These are phyloP conservation scores for Adelosebastes latens DNA, from an alignment of 2,797 vertebrate species.

Conservation along the genomic window DNA sequence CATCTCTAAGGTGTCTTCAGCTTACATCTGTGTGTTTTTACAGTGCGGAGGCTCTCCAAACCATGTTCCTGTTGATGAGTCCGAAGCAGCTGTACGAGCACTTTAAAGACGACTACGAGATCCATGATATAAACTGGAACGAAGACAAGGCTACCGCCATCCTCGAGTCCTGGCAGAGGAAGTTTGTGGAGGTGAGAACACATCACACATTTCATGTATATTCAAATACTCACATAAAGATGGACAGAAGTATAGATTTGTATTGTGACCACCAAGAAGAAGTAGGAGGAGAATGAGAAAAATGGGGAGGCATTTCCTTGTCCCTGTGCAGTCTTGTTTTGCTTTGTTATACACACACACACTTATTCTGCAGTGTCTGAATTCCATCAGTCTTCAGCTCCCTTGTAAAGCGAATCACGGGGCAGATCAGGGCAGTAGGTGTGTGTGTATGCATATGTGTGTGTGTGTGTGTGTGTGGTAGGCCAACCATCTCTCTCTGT, in stretches of 20 bases:
- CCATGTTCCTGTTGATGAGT: slow-evolving; percentile 98
- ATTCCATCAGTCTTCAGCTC: slow-evolving; percentile 83
- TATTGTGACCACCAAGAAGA: background rate
- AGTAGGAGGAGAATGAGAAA: background rate
- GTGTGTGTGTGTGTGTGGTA: slow-evolving; percentile 64
- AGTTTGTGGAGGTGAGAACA: slow-evolving; percentile 92
- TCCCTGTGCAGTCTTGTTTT: slow-evolving; percentile 51
- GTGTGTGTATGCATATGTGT: slow-evolving; percentile 30
- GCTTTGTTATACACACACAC: slow-evolving; percentile 32
- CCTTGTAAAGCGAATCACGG: slow-evolving; percentile 79
- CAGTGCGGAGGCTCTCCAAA: slow-evolving; percentile 97
- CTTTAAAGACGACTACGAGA: slow-evolving; percentile 98
- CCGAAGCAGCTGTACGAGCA: slow-evolving; percentile 97
- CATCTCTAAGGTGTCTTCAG: slow-evolving; percentile 18
- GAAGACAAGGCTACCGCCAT: slow-evolving; percentile 94
- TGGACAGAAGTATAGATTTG: background rate
- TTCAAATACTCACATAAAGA: background rate
- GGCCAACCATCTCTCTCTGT: slow-evolving; percentile 78
- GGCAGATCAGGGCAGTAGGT: slow-evolving; percentile 64
- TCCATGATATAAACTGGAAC: slow-evolving; percentile 98
- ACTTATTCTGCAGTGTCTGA: slow-evolving; percentile 68
- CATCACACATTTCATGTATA: background rate
- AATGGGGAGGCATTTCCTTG: slow-evolving; percentile 40
- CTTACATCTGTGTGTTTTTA: slow-evolving; percentile 44
- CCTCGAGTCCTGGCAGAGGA: slow-evolving; percentile 97